A percentile compares a stretch with the other conserved stretches of the same genome.
phyloP scores from a whole-genome alignment of 2,888 invertebrate species.

The Eilema griseolum region DNA sequence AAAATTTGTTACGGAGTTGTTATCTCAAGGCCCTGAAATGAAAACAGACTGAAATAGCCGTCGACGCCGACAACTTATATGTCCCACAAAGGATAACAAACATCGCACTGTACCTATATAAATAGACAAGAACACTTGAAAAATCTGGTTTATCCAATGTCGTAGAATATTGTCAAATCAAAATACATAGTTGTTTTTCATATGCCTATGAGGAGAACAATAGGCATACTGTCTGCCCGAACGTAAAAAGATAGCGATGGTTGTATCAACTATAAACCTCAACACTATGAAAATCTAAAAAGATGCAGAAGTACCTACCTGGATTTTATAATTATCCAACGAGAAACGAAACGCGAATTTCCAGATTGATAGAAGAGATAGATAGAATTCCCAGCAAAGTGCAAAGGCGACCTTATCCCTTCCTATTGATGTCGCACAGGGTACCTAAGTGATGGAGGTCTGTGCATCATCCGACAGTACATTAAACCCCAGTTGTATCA shows the following conservation, averaged over 20 bases:
- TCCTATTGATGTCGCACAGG: too few relatives aligned
- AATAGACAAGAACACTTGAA: neutral
- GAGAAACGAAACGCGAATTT: too few relatives aligned
- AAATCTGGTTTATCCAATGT: neutral
- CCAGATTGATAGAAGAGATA: too few relatives aligned
- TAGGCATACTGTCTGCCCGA: neutral
- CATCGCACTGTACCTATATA: constrained; percentile 15
- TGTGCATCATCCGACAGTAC: too few relatives aligned
- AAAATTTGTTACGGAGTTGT: constrained; percentile 68
- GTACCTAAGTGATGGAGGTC: too few relatives aligned
- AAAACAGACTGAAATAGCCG: constrained; percentile 52
- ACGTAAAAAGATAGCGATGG: too few relatives aligned
- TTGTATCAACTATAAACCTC: neutral
- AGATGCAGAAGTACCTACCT: too few relatives aligned
- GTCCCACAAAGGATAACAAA: constrained; percentile 27
- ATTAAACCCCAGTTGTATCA: too few relatives aligned
- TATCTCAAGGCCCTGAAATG: constrained; percentile 62
- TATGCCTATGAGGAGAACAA: neutral
- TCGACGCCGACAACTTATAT: constrained; percentile 17
- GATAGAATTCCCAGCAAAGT: too few relatives aligned
- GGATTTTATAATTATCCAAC: too few relatives aligned
- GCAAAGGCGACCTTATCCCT: too few relatives aligned
- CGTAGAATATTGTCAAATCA: neutral
- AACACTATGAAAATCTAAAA: neutral
- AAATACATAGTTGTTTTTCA: neutral